Conservation (phyloP, 1,140 invertebrate species). For the Drosophila prosaltans region DNA sequence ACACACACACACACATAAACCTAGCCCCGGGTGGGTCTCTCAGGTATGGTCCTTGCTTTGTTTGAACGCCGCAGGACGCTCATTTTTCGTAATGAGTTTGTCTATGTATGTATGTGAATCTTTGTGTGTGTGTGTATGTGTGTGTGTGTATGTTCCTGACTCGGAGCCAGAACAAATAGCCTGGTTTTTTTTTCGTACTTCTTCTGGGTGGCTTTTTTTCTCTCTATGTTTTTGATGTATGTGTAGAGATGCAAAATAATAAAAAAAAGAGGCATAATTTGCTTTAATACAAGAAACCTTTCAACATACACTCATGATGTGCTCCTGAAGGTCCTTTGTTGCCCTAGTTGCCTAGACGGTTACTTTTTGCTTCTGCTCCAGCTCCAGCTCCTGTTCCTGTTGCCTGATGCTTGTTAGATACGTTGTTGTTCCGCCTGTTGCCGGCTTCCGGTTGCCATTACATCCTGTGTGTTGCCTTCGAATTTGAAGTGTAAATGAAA, state of each 20-base stretch:
- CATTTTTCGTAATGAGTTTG: slow-evolving; percentile 81
- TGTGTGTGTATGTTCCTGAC: slow-evolving; percentile 43
- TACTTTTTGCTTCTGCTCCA: neutral
- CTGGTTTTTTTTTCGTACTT: neutral
- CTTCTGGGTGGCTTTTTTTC: slow-evolving; percentile 43
- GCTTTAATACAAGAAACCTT: slow-evolving; percentile 57
- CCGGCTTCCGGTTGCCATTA: slow-evolving; percentile 71
- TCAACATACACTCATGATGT: slow-evolving; percentile 32
- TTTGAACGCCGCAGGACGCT: slow-evolving; percentile 79
- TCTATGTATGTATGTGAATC: slow-evolving; percentile 42
- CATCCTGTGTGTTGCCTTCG: slow-evolving; percentile 59
- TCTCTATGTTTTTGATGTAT: slow-evolving; percentile 67
- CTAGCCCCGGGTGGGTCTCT: slow-evolving; percentile 32
- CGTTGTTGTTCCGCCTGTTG: slow-evolving; percentile 40
- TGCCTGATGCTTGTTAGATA: slow-evolving; percentile 57
- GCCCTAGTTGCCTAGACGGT: neutral
- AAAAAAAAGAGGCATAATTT: slow-evolving; percentile 60
- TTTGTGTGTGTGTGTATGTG: slow-evolving; percentile 6
- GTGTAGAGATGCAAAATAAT: slow-evolving; percentile 42
- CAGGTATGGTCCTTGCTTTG: slow-evolving; percentile 66
- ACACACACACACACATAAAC: slow-evolving; percentile 49
- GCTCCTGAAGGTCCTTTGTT: slow-evolving; percentile 7
- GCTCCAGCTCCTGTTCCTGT: neutral
- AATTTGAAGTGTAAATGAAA: slow-evolving; percentile 62
- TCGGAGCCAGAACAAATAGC: slow-evolving; percentile 3